Conservation (phyloP, 1,140 invertebrate species). For the Drosophila insularis region DNA sequence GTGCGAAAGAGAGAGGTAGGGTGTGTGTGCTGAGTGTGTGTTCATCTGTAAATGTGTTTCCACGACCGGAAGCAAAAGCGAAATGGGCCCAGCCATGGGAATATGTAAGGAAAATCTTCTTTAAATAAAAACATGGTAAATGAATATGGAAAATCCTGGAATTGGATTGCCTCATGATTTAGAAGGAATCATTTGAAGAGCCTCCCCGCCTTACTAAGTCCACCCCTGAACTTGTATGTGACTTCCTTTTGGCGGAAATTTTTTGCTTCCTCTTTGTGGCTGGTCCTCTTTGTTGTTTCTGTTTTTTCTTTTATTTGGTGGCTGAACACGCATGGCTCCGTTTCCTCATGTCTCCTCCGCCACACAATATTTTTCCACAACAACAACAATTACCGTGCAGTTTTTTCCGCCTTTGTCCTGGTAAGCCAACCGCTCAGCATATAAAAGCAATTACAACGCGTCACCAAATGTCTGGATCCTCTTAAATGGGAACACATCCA, state of each 20-base stretch:
- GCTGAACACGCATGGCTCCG: constrained; percentile 15
- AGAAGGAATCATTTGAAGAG: background rate
- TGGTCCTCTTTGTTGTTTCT: constrained; percentile 21
- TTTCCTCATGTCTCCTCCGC: no score
- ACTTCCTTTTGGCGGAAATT: constrained; percentile 48
- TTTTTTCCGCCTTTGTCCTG: constrained; percentile 6
- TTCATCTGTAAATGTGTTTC: constrained; percentile 12
- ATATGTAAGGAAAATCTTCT: background rate
- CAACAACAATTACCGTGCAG: constrained; percentile 19
- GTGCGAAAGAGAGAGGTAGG: constrained; percentile 27
- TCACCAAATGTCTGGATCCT: constrained; percentile 5
- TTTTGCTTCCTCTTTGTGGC: constrained; percentile 42
- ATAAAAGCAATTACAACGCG: constrained; percentile 59
- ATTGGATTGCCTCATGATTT: background rate
- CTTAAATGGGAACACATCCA: background rate
- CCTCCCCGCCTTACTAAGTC: constrained; percentile 7
- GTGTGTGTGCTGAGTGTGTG: constrained; percentile 15
- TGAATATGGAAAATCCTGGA: no score
- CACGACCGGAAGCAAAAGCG: background rate
- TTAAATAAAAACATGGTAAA: no score
- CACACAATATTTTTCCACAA: constrained; percentile 1
- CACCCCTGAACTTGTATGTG: constrained; percentile 22
- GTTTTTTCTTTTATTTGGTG: constrained; percentile 34
- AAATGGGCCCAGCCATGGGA: background rate
- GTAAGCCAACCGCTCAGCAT: constrained; percentile 37